Evolutionary conservation across 2,113 vertebrate species (phyloP), one percentile per base, ranked within the genome.

Genomic region (Carollia perspicillata): DNA sequence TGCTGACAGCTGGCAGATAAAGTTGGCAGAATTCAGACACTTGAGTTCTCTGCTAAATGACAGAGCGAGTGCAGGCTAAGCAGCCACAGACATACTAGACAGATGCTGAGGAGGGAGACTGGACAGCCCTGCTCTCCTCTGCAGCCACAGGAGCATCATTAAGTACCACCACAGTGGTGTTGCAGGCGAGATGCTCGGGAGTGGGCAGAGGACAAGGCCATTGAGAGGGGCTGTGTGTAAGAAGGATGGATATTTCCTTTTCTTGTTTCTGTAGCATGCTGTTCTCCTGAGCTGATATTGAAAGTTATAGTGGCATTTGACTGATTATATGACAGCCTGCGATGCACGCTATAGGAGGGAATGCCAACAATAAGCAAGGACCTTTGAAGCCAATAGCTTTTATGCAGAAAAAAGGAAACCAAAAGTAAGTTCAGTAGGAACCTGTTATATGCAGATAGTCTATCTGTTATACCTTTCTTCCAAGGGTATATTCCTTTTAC

Each of bases 1-100:
- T 37, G 58, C 30, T 83, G 77, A 60, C 89, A 83, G 84, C 84
- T 92, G 68, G 47, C 84, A 83, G 84, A 68, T 58, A 60, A 28
- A 78, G n/a, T 13, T 84, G 40, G 65, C 30, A 84, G 53, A 84
- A 66, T 55, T 47, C 93, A 89, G 49, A 17, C 10, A 44, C 11
- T 26, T 69, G 72, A 20, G 14, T 69, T 81, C 69, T 51, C 55
- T 74, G 47, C 37, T 94, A 60, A 77, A 63, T 69, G 35, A 8
- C 17, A 90, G 55, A 83, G 42, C 33, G 71, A 89, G 13, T 13
- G 37, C 66, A 69, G 13, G 3, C 30, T 60, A 22, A 75, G 53
- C 18, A n/a, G 42, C 51, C 90, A 17, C 26, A 44, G 28, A 75
- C 13, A 75, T 7, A 44, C 17, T 58, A 33, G 6, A 42, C 20